A percentile compares a stretch with the other conserved stretches of the same genome.
These are phyloP conservation scores for Agrilus planipennis DNA, from an alignment of 1,140 invertebrate species.

Conservation along the genomic window DNA sequence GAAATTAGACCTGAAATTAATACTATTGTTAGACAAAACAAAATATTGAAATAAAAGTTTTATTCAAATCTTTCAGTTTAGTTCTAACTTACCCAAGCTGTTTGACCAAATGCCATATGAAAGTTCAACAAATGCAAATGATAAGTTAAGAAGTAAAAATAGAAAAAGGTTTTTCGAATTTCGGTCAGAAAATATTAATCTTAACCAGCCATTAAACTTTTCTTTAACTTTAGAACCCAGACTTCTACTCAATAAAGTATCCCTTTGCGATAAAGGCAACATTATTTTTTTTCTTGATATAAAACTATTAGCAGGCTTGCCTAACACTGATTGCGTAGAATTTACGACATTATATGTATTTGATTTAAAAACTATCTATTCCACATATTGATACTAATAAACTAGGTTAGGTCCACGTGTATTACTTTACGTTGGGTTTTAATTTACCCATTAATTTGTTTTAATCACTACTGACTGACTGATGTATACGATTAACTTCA, in stretches of 20 bases:
- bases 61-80: slow-evolving; percentile 2
- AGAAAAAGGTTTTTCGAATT: slow-evolving; percentile 90
- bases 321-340: not conserved
- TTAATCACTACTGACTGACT: no score
- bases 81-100: slow-evolving; percentile 54
- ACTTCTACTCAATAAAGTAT: slow-evolving; percentile 42
- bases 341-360: not conserved
- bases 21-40: slow-evolving; percentile 1
- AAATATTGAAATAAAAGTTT: slow-evolving; percentile 8
- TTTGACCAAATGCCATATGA: slow-evolving; percentile 94
- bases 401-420: no score
- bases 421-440: no score
- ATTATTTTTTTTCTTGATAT: slow-evolving; percentile 42
- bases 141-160: slow-evolving; percentile 88
- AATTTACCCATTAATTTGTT: no score
- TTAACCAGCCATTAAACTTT: slow-evolving; percentile 61
- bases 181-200: slow-evolving; percentile 83
- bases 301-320: no score
- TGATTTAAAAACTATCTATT: slow-evolving; percentile 1
- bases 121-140: slow-evolving; percentile 93
- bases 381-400: slow-evolving; percentile 24
- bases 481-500: no score
- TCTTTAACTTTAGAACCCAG: slow-evolving; percentile 53
- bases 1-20: slow-evolving; percentile 74
- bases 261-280: slow-evolving; percentile 67